Percentiles rank a stretch among this genome's conserved stretches.
Evolutionary conservation across 92 coral and sea anemone species (phyloP).

Genomic region (Zoanthus sociatus): DNA sequence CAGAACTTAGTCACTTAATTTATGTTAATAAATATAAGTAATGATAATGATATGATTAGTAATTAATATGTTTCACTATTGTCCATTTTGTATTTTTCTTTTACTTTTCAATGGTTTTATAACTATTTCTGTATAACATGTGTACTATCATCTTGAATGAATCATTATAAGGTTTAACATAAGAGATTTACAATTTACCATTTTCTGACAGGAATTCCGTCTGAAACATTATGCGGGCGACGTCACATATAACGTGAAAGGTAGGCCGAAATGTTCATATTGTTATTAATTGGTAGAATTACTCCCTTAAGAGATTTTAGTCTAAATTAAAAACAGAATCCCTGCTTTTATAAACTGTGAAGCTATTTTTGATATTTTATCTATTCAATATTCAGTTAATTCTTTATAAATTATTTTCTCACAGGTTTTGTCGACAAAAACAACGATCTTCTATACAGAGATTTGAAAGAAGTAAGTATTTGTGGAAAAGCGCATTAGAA

Average conservation of each 20-base stretch:
- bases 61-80: too few species aligned
- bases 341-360: too few species aligned
- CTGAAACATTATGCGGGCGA: conserved; percentile 98
- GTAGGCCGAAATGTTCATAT: conserved; percentile 37
- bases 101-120: background rate
- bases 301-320: background rate
- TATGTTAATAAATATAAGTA: too few species aligned
- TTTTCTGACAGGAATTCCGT: conserved; percentile 80
- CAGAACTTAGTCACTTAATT: too few species aligned
- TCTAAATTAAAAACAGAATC: too few species aligned
- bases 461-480: conserved; percentile 88
- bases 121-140: background rate
- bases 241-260: conserved; percentile 88
- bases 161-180: background rate
- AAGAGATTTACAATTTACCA: background rate
- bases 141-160: background rate
- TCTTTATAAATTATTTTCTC: background rate
- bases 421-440: conserved; percentile 98
- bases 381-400: background rate
- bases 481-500: background rate
- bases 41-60: too few species aligned
- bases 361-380: background rate
- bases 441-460: conserved; percentile 94
- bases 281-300: too few species aligned
- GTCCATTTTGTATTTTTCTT: too few species aligned